phyloP scores from a whole-genome alignment of 2,888 invertebrate genomes.

The Cecidostiba fungosa region DNA sequence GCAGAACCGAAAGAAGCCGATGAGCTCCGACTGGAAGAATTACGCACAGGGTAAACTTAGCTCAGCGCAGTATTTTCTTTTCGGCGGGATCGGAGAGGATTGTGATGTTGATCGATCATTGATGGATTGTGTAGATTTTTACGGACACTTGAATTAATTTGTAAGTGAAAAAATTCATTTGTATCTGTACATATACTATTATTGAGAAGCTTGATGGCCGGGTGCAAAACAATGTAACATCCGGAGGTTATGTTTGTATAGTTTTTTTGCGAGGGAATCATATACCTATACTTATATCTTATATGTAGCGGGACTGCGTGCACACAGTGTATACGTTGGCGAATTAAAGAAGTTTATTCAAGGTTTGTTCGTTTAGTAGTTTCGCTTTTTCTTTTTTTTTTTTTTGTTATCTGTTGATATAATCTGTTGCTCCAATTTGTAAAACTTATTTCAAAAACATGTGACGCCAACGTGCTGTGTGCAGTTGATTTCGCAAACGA shows the following conservation, averaged over 20 bases:
- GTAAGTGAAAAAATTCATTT: not conserved
- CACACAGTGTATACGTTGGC: not conserved
- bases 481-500: not conserved
- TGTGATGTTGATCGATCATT: not conserved
- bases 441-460: not conserved
- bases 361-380: not conserved
- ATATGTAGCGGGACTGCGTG: not conserved
- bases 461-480: not conserved
- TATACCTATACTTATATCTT: not conserved
- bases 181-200: not conserved
- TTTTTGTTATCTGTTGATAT: not conserved
- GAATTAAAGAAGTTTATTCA: not conserved
- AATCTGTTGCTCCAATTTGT: not conserved
- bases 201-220: not conserved
- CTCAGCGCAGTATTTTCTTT: not conserved
- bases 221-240: not conserved
- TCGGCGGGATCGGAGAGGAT: not conserved
- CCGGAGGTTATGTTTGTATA: conserved; percentile 10
- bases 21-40: not conserved
- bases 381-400: too few species aligned
- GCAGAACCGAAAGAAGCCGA: not conserved
- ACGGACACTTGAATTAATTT: not conserved
- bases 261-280: conserved; percentile 23
- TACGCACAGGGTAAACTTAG: not conserved
- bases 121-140: not conserved